phyloP scores from a whole-genome alignment of 1,140 invertebrate genomes.

The Drosophila virilis region DNA sequence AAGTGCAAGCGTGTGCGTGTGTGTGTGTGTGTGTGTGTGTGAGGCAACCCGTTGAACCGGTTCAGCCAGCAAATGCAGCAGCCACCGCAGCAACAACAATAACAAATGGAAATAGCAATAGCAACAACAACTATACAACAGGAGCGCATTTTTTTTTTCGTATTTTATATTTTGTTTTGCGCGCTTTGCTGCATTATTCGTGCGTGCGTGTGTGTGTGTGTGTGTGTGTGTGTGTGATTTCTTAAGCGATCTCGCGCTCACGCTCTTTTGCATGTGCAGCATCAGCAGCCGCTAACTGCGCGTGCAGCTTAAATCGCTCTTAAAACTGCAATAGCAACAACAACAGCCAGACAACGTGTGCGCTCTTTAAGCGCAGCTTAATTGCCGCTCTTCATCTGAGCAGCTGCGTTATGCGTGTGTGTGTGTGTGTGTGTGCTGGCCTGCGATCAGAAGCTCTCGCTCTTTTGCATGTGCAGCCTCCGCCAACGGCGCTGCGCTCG shows the following conservation, averaged over 20 bases:
- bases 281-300: no score
- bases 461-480: conserved; percentile 2
- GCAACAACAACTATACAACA: no score
- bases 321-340: no score
- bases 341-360: no score
- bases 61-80: conserved; percentile 27
- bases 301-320: no score
- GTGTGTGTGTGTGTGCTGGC: conserved; percentile 9
- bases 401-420: not conserved
- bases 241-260: conserved; percentile 8
- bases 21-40: conserved; percentile 6
- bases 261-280: not conserved
- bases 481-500: conserved; percentile 4
- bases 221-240: conserved; percentile 10
- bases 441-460: conserved; percentile 1
- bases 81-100: conserved; percentile 15
- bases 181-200: conserved; percentile 7
- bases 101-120: conserved; percentile 2
- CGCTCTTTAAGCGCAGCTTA: no score
- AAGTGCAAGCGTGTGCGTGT: conserved; percentile 35
- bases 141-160: conserved; percentile 22
- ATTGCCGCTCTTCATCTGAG: no score
- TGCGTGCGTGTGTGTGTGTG: conserved; percentile 5
- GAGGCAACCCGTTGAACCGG: conserved; percentile 49
- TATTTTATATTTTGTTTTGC: conserved; percentile 35